phyloP scores from a whole-genome alignment of 2,888 invertebrate species.

The Caenorhabditis becei region DNA sequence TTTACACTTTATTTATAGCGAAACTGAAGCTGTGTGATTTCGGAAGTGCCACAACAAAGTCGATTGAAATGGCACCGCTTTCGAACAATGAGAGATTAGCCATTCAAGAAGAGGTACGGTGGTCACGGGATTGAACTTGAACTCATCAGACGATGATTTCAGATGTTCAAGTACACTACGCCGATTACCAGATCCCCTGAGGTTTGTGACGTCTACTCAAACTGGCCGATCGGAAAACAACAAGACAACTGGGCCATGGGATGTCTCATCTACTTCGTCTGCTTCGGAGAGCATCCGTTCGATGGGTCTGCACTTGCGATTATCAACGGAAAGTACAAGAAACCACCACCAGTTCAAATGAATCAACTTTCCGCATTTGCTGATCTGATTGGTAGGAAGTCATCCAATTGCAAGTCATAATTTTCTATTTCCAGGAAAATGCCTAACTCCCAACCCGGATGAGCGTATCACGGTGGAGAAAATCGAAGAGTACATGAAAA shows the following conservation, averaged over 20 bases:
- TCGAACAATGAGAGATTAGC: constrained; percentile 50
- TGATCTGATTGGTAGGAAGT: constrained; percentile 35
- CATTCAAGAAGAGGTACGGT: constrained; percentile 53
- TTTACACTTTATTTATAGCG: constrained; percentile 21
- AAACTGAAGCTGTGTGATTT: constrained; percentile 63
- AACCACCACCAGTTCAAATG: constrained; percentile 48
- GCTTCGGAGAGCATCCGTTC: constrained; percentile 60
- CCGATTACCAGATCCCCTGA: constrained; percentile 62
- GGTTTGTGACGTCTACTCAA: constrained; percentile 61
- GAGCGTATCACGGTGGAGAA: constrained; percentile 47
- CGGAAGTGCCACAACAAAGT: constrained; percentile 61
- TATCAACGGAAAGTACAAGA: constrained; percentile 62
- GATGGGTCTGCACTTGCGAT: constrained; percentile 59
- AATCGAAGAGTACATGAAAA: constrained; percentile 50
- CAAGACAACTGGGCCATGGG: constrained; percentile 64
- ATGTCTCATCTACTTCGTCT: constrained; percentile 59
- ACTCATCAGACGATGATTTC: constrained; percentile 13
- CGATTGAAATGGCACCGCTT: constrained; percentile 47
- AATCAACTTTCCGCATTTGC: constrained; percentile 56
- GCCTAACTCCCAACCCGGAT: constrained; percentile 53
- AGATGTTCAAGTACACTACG: constrained; percentile 62
- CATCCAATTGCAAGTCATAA: background rate
- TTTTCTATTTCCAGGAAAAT: constrained; percentile 42
- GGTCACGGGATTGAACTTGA: no score
- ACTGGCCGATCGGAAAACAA: constrained; percentile 56